phyloP scores from a whole-genome alignment of 1,140 invertebrate species.

The Ridgeia piscesae region DNA sequence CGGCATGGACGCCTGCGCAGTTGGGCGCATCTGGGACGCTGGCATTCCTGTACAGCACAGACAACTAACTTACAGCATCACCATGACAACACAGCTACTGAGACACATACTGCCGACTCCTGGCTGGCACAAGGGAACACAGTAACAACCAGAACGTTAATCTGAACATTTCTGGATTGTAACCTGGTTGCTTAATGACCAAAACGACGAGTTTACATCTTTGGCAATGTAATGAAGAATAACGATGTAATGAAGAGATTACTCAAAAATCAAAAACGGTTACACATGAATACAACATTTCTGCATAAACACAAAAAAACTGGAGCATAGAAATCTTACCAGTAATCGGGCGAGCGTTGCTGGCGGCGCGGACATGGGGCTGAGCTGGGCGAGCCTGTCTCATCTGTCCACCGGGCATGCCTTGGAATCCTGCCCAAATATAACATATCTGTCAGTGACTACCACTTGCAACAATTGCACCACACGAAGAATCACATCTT shows the following conservation, averaged over 20 bases:
- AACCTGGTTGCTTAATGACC: too few relatives aligned
- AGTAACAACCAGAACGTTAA: too few relatives aligned
- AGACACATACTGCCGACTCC: too few relatives aligned
- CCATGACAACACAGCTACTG: background rate
- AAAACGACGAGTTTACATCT: too few relatives aligned
- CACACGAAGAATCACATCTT: background rate
- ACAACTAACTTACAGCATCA: too few relatives aligned
- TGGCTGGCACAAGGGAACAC: too few relatives aligned
- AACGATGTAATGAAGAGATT: too few relatives aligned
- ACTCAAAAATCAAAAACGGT: too few relatives aligned
- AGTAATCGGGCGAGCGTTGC: constrained; percentile 78
- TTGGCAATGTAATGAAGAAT: too few relatives aligned
- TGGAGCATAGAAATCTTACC: constrained; percentile 38
- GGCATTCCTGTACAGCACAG: background rate
- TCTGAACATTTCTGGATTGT: too few relatives aligned
- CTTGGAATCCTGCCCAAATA: background rate
- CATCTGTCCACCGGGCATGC: constrained; percentile 22
- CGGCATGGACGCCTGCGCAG: background rate
- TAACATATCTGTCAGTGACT: background rate
- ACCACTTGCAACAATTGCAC: background rate
- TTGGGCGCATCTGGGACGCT: constrained; percentile 72
- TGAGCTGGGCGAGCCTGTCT: constrained; percentile 22
- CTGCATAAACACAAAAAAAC: background rate
- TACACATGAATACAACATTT: background rate
- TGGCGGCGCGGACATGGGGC: constrained; percentile 63